phyloP scores from a whole-genome alignment of 1,140 invertebrate genomes.

The Lepeophtheirus salmonis region DNA sequence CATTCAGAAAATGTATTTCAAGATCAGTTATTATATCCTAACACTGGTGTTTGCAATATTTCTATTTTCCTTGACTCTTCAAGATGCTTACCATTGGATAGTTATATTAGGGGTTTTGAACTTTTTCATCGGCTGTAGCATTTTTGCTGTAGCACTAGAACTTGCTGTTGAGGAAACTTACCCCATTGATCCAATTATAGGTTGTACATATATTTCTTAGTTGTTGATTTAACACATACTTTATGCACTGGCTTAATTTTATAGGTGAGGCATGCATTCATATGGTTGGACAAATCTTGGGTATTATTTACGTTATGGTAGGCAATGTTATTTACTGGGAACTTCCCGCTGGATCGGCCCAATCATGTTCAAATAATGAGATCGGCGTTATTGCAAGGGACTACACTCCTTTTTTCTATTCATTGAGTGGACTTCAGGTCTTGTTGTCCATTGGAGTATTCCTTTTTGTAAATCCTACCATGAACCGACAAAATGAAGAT shows the following conservation, averaged over 20 bases:
- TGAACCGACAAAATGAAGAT: neutral
- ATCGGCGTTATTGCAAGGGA: neutral
- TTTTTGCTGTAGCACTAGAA: neutral
- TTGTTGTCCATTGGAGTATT: neutral
- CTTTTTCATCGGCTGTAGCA: neutral
- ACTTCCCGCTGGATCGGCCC: neutral
- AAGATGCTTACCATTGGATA: neutral
- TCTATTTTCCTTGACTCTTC: neutral
- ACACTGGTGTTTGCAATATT: neutral
- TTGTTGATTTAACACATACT: too few relatives aligned
- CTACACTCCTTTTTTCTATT: neutral
- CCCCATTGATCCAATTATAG: neutral
- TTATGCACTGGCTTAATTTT: too few relatives aligned
- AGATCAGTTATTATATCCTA: neutral
- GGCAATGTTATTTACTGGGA: neutral
- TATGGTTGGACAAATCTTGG: neutral
- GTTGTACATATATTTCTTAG: neutral
- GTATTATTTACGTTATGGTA: neutral
- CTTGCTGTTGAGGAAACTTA: neutral
- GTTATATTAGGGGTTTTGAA: neutral
- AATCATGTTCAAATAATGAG: neutral
- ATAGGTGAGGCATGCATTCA: neutral
- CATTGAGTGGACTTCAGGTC: neutral
- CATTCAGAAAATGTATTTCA: neutral
- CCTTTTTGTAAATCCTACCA: neutral